Base-by-base conservation (phyloP, 92 coral and sea anemone species). In the Epizoanthus rinbou region DNA sequence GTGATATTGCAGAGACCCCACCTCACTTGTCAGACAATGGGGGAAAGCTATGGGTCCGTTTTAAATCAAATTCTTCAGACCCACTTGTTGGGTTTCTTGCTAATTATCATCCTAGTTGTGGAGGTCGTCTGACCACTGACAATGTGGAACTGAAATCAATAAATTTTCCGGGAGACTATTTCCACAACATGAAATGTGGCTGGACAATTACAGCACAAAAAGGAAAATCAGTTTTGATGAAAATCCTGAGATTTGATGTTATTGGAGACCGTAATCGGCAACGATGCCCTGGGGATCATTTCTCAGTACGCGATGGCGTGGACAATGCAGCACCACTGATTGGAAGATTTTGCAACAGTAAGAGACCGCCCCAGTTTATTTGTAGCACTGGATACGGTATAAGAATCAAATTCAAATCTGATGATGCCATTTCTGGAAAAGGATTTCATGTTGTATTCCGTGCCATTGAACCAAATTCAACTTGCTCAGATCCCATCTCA, bases 21-120 rank as follows among this genome's bases (percentile, higher is more conserved):
- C 92, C 93, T 15, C 88, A 88, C 11, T 75, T 91, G 18, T 73
- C 58, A 17, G 75, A 88, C 25, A 84, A 54, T 66, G 88, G 91
- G 16, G 74, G 91, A 58, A 86, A 87, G 45, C 79, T 96, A 14
- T 96, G 99, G 99, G 83, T 93, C 62, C 90, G 88, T 39, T 96
- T 86, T 84, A 92, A 80, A 83, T 86, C 98, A 18, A 93, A 93
- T 81, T 85, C 97, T 9, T 86, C 97, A 6, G 89, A 89, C 50
- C 86, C 94, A 8, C 85, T 88, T 54, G 87, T 94, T 56, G 98
- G 97, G 2, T 90, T 96, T 69, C 80, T 94, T 69, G 89, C 94
- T 11, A 80, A 84, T 58, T 89, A 89, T 41, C 91, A 88, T 33
- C 92, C 92, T 59, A 87, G 86, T 60, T 92, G 92, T 80, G 92